Evolutionary conservation across 2,797 vertebrate species (phyloP).

Genomic region (Pogonophryne albipinna): DNA sequence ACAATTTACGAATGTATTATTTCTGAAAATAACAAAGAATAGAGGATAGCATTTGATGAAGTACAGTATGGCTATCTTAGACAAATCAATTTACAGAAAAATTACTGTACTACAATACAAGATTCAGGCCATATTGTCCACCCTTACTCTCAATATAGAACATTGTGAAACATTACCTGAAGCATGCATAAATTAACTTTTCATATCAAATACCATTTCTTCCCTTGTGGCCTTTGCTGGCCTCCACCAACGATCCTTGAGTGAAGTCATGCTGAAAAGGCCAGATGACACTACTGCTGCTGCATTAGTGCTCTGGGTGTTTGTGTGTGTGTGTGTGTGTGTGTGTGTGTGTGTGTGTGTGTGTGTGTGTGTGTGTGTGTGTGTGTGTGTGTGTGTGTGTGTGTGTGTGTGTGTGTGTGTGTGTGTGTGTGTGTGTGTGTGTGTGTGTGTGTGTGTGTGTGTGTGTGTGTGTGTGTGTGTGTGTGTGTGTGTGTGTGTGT

Average conservation of each 20-base stretch:
- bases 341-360: no score
- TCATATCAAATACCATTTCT: slow-evolving; percentile 43
- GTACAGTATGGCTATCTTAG: no score
- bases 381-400: no score
- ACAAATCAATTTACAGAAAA: no score
- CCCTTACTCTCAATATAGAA: slow-evolving; percentile 3
- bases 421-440: no score
- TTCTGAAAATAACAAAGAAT: no score
- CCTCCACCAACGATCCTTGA: slow-evolving; percentile 67
- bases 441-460: not conserved
- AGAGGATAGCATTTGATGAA: no score
- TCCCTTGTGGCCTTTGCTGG: slow-evolving; percentile 68
- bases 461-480: not conserved
- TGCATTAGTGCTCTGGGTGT: slow-evolving; percentile 32
- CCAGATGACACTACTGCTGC: slow-evolving; percentile 64
- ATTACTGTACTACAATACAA: no score
- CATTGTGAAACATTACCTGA: not conserved
- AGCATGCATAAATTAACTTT: slow-evolving; percentile 27
- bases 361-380: no score
- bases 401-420: not conserved
- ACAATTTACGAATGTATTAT: no score
- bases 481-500: not conserved
- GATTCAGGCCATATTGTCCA: no score
- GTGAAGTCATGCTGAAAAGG: slow-evolving; percentile 74
- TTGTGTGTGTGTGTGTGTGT: not conserved